Percentiles rank a stretch among this genome's conserved stretches.
Conservation (phyloP, 2,797 vertebrate species). For the Odontamblyopus rebecca region DNA sequence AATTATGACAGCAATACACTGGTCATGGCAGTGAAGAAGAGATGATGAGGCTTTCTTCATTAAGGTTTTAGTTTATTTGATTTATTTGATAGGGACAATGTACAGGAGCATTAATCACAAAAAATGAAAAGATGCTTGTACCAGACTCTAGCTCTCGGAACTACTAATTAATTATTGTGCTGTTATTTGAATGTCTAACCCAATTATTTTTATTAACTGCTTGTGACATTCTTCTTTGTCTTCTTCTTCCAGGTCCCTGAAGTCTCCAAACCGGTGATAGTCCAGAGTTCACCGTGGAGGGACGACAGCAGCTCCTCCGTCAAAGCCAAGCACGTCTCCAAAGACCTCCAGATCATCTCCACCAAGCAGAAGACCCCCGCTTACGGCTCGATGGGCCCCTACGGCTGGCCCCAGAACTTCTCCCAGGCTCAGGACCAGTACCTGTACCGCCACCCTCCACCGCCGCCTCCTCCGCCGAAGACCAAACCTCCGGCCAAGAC, state of each 20-base stretch:
- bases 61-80: too few relatives aligned
- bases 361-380: constrained; percentile 69
- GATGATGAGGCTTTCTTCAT: too few relatives aligned
- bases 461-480: constrained; percentile 57
- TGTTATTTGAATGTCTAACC: too few relatives aligned
- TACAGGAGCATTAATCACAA: too few relatives aligned
- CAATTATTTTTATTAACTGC: not conserved
- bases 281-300: constrained; percentile 65
- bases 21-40: too few relatives aligned
- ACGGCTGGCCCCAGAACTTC: constrained; percentile 85
- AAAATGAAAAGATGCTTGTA: too few relatives aligned
- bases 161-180: too few relatives aligned
- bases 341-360: constrained; percentile 71
- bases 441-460: constrained; percentile 55
- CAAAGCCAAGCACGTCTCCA: constrained; percentile 64
- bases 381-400: constrained; percentile 67
- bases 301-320: constrained; percentile 45
- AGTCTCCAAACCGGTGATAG: constrained; percentile 68
- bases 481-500: constrained; percentile 82
- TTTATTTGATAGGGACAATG: too few relatives aligned
- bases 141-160: too few relatives aligned
- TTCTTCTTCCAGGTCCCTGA: constrained; percentile 71
- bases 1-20: too few relatives aligned
- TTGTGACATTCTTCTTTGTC: not conserved
- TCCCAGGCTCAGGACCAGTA: constrained; percentile 74